phyloP scores from a whole-genome alignment of 2,888 invertebrate genomes.

The Didymodactylos carnosus region DNA sequence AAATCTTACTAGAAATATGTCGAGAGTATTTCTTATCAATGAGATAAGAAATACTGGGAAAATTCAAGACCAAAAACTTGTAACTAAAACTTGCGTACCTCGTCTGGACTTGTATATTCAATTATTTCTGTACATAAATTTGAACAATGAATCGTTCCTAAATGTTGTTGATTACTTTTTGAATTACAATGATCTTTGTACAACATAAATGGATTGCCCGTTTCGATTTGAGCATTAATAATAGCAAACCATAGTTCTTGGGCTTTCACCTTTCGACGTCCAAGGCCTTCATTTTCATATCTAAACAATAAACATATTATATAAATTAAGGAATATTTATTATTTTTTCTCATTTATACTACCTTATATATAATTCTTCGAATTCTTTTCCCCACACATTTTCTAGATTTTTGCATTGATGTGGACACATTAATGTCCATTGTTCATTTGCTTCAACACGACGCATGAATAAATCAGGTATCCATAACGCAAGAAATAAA shows the following conservation, averaged over 20 bases:
- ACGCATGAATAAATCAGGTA: slow-evolving; percentile 92
- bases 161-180: slow-evolving; percentile 89
- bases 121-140: slow-evolving; percentile 95
- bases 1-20: slow-evolving; percentile 11
- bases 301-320: slow-evolving; percentile 32
- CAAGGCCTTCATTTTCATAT: slow-evolving; percentile 49
- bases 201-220: slow-evolving; percentile 84
- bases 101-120: slow-evolving; percentile 72
- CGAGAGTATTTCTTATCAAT: background rate
- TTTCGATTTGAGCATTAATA: slow-evolving; percentile 71
- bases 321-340: slow-evolving; percentile 31
- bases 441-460: slow-evolving; percentile 53
- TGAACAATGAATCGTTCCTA: slow-evolving; percentile 92
- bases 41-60: background rate
- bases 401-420: slow-evolving; percentile 65
- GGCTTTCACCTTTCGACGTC: slow-evolving; percentile 45
- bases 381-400: slow-evolving; percentile 90
- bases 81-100: too few species aligned
- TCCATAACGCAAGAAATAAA: slow-evolving; percentile 88
- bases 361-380: slow-evolving; percentile 59
- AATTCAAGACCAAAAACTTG: background rate
- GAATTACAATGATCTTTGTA: slow-evolving; percentile 67
- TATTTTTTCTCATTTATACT: too few species aligned
- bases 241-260: slow-evolving; percentile 56
- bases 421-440: slow-evolving; percentile 94